phyloP scores from a whole-genome alignment of 2,888 invertebrate genomes.

The Aricia artaxerxes region DNA sequence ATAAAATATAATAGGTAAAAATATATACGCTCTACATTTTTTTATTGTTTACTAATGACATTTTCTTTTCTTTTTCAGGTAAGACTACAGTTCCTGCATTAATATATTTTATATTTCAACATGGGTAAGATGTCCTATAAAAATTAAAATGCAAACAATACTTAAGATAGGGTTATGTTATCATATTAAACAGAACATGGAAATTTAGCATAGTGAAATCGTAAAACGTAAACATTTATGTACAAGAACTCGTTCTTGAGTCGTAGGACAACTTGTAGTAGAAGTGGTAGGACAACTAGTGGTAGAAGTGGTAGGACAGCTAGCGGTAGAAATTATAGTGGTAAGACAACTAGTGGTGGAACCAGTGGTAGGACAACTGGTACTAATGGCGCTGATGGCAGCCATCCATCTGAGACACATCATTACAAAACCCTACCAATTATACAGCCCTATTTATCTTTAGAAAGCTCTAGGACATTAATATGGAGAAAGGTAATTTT shows the following conservation, averaged over 20 bases:
- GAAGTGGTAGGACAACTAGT: neutral
- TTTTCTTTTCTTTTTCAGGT: slow-evolving; percentile 28
- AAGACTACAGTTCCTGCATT: neutral
- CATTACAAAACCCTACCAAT: slow-evolving; percentile 56
- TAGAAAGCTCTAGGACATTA: slow-evolving; percentile 73
- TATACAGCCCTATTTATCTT: slow-evolving; percentile 60
- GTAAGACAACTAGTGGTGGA: too few relatives aligned
- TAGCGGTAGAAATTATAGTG: too few relatives aligned
- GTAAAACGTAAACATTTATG: slow-evolving; percentile 26
- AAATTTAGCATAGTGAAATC: slow-evolving; percentile 23
- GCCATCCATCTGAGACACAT: slow-evolving; percentile 60
- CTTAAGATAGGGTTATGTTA: slow-evolving; percentile 1
- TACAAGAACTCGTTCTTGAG: slow-evolving; percentile 1
- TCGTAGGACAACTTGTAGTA: neutral
- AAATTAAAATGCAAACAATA: neutral
- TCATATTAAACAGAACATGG: neutral
- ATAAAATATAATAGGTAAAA: too few relatives aligned
- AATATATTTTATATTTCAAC: neutral
- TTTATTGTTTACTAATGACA: neutral
- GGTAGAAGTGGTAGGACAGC: too few relatives aligned
- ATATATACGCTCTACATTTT: neutral
- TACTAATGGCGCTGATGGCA: slow-evolving; percentile 51
- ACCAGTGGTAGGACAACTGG: slow-evolving; percentile 23
- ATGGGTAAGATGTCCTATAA: neutral
- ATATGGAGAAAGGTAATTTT: slow-evolving; percentile 69